These are phyloP conservation scores for Channallabes apus DNA, from an alignment of 2,797 vertebrate genomes.

Conservation along the genomic window DNA sequence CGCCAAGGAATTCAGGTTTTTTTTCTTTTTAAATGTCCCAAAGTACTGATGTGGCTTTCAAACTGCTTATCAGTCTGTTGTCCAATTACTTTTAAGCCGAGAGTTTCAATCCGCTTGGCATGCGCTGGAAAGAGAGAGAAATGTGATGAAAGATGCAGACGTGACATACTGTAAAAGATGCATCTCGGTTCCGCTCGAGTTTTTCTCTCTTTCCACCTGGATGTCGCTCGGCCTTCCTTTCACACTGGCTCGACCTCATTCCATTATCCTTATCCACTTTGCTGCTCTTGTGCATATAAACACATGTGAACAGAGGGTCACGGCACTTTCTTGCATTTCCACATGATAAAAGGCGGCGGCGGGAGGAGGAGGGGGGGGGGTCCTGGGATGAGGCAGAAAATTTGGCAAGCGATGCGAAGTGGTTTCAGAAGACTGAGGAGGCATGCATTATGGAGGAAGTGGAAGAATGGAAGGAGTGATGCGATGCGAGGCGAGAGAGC, in stretches of 20 bases:
- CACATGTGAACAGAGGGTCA: constrained; percentile 16
- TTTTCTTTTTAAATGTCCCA: no score
- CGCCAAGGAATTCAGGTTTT: no score
- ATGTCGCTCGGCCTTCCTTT: constrained; percentile 24
- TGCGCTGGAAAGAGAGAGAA: neutral
- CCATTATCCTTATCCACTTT: neutral
- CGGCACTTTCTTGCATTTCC: neutral
- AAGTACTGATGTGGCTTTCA: no score
- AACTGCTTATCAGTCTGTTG: no score
- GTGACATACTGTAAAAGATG: constrained; percentile 6
- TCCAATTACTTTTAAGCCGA: no score
- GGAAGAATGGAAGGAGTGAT: neutral
- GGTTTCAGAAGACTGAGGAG: constrained; percentile 30
- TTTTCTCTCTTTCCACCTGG: constrained; percentile 18
- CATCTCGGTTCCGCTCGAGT: neutral
- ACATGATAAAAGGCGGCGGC: no score
- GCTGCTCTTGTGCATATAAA: neutral
- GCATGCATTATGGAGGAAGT: constrained; percentile 53
- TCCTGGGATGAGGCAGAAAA: neutral
- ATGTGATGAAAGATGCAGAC: neutral
- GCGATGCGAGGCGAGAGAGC: constrained; percentile 27
- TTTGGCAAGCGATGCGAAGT: constrained; percentile 15
- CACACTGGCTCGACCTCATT: neutral
- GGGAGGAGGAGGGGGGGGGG: no score
- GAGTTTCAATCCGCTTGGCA: no score